These are phyloP conservation scores for Orthonyx spaldingii DNA, from an alignment of 2,113 vertebrate species.

Conservation along the genomic window DNA sequence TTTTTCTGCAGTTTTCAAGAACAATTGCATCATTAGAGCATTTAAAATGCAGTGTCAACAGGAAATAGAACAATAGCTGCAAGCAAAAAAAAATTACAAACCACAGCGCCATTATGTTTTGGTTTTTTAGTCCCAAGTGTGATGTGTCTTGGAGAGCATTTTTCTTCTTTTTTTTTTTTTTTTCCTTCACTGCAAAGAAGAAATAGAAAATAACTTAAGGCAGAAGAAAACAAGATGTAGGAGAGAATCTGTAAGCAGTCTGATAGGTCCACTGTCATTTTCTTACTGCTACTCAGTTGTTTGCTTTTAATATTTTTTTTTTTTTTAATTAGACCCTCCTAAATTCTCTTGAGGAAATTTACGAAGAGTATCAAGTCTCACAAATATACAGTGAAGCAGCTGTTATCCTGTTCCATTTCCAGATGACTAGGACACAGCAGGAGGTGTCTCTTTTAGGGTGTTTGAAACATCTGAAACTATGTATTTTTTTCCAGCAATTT, in stretches of 20 bases:
- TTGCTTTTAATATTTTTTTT: not conserved
- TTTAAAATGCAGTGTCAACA: slow-evolving; percentile 65
- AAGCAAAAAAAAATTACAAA: slow-evolving; percentile 35
- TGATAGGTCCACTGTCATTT: not conserved
- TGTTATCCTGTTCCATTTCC: not conserved
- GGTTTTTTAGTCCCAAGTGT: slow-evolving; percentile 15
- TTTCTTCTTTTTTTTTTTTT: not conserved
- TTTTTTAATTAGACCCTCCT: not conserved
- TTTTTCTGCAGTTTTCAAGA: slow-evolving; percentile 64
- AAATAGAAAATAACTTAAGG: not conserved
- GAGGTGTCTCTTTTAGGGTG: not conserved
- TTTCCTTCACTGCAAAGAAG: not conserved
- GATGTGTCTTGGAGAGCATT: not conserved
- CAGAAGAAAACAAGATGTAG: not conserved
- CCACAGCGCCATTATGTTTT: not conserved
- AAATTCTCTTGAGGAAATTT: not conserved
- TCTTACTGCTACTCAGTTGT: not conserved
- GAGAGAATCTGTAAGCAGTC: not conserved
- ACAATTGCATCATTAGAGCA: slow-evolving; percentile 68
- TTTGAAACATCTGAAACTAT: not conserved
- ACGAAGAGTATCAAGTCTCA: not conserved
- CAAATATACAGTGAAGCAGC: not conserved
- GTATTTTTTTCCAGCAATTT: not conserved
- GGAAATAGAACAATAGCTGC: slow-evolving; percentile 64
- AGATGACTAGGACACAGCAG: not conserved